Base-by-base conservation (phyloP, 2,888 invertebrate species). In the Biston betularia region DNA sequence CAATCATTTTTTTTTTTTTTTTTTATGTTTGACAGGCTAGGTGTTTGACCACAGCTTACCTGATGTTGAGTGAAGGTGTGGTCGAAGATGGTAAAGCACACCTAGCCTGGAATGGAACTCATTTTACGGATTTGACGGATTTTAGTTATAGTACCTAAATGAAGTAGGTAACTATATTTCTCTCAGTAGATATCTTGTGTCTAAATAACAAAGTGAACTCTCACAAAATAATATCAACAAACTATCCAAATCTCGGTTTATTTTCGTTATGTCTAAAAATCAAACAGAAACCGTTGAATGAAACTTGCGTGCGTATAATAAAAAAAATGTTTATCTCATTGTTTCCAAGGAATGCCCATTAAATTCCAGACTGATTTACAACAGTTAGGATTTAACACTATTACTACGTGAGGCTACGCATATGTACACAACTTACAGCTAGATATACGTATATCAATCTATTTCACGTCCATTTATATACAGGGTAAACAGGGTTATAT, bases 311-410 rank as follows among this genome's bases (percentile, higher is more conserved):
- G 57, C 58, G 60, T 58, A 56, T 66, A 71, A 69, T 69, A 65
- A 69, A 72, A 67, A 24, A 2, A 55, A 62, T 72, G 71, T 72
- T 72, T 72, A 72, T 61, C 65, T 61, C 61, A 65, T 69, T 71
- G 59, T 67, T 62, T 63, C 57, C 69, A 52, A 65, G 58, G 67
- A 63, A 72, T 68, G 50, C 58, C 61, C 63, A 58, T 71, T 63
- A 69, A 71, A 67, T 65, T 57, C 69, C 57, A 44, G 49, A 45
- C 56, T 24, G 71, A 72, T 72, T 72, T 65, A 72, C 61, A 69
- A 56, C 65, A 52, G 61, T 58, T 65, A 44, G 49, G 48, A 45
- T 58, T 54, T 61, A 65, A 53, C 55, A 63, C 59, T 55, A 63
- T 63, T 63, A 40, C 45, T 57, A 55, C 55, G 50, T 45, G 65